phyloP scores from a whole-genome alignment of 2,113 vertebrate genomes.

The Hippopotamus amphibius region DNA sequence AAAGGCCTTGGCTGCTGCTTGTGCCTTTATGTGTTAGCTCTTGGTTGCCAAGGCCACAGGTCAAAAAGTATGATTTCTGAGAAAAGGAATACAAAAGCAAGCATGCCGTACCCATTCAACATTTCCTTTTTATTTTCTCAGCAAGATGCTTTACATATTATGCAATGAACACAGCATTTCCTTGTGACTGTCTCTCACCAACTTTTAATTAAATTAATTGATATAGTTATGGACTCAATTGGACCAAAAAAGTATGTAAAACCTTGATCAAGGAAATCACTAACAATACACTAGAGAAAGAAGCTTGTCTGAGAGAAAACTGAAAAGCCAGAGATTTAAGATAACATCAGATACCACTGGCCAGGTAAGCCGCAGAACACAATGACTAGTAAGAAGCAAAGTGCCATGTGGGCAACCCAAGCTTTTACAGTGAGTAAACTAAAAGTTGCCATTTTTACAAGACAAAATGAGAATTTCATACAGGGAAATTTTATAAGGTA shows the following conservation, averaged over 20 bases:
- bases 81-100: conserved; percentile 57
- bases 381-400: neutral
- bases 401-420: accelerated
- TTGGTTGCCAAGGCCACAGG: neutral
- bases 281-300: neutral
- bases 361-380: neutral
- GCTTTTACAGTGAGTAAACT: neutral
- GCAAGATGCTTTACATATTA: neutral
- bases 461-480: neutral
- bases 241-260: neutral
- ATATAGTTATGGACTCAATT: neutral
- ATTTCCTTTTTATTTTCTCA: conserved; percentile 62
- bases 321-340: neutral
- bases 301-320: neutral
- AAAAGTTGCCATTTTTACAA: neutral
- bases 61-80: conserved; percentile 36
- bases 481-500: neutral
- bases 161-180: conserved; percentile 18
- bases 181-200: neutral
- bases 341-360: neutral
- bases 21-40: neutral
- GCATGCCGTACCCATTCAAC: neutral
- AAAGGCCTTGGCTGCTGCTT: neutral
- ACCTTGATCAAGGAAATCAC: neutral
- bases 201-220: neutral